These are phyloP conservation scores for Chaetodon auriga DNA, from an alignment of 2,113 vertebrate genomes.

Conservation along the genomic window DNA sequence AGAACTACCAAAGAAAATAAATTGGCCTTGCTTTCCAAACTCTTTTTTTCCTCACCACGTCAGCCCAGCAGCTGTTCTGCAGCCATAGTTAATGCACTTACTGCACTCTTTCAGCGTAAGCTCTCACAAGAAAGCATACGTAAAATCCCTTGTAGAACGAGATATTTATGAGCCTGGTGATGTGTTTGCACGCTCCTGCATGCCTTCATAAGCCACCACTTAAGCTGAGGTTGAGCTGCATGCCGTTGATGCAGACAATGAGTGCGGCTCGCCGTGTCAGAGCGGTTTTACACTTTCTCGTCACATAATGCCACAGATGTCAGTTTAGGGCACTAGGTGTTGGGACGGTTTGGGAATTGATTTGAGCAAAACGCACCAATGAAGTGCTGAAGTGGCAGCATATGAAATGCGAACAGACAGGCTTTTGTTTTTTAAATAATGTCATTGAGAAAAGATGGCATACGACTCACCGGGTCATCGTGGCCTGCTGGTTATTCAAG, in stretches of 20 bases:
- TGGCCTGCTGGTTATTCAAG: background rate
- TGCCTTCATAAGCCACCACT: constrained; percentile 34
- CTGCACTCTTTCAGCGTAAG: constrained; percentile 45
- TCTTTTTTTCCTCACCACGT: background rate
- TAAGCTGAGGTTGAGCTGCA: constrained; percentile 35
- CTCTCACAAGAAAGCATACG: constrained; percentile 53
- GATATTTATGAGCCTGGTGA: constrained; percentile 67
- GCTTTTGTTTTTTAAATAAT: constrained; percentile 3
- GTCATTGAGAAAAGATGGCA: background rate
- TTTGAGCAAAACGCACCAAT: constrained; percentile 14
- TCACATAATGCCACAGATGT: constrained; percentile 42
- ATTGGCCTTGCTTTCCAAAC: constrained; percentile 1
- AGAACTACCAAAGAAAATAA: background rate
- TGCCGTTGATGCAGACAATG: constrained; percentile 23
- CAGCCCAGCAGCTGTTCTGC: constrained; percentile 9
- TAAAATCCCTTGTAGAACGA: constrained; percentile 61
- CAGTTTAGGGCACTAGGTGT: constrained; percentile 9
- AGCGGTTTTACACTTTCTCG: constrained; percentile 38
- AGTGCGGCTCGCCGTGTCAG: constrained; percentile 19
- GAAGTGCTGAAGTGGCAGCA: constrained; percentile 9
- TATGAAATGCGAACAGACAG: constrained; percentile 20
- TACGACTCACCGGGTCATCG: background rate
- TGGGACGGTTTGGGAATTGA: constrained; percentile 26
- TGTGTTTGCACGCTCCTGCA: constrained; percentile 37
- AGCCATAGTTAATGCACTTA: constrained; percentile 57